Percentiles rank a stretch among this genome's conserved stretches.
These are phyloP conservation scores for Sebastes hubbsi DNA, from an alignment of 2,797 vertebrate genomes.

Conservation along the genomic window DNA sequence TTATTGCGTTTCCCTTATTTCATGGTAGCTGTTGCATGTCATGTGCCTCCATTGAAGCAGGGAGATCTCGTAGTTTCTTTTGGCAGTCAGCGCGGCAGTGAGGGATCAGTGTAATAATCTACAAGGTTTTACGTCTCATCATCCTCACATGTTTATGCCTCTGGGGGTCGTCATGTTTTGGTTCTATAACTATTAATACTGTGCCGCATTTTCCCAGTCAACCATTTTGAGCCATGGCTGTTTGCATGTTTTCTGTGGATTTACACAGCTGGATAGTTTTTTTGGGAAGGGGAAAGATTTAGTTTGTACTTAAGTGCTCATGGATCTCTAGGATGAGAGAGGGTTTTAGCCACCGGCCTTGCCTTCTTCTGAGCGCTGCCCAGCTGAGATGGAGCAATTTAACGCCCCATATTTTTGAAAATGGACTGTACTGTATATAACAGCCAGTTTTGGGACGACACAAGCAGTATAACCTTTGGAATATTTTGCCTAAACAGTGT, in stretches of 20 bases:
- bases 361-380: not conserved
- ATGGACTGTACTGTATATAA: not conserved
- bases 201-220: slow-evolving; percentile 28
- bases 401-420: slow-evolving; percentile 7
- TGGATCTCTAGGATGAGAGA: slow-evolving; percentile 36
- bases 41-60: not conserved
- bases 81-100: slow-evolving; percentile 1
- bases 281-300: slow-evolving; percentile 54
- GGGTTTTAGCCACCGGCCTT: slow-evolving; percentile 33
- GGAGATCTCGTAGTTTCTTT: slow-evolving; percentile 14
- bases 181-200: slow-evolving; percentile 31
- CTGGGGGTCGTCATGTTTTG: slow-evolving; percentile 23
- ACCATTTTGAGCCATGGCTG: slow-evolving; percentile 22
- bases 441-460: not conserved
- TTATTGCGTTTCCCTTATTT: not conserved
- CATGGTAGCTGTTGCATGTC: not conserved
- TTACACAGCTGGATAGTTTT: slow-evolving; percentile 64
- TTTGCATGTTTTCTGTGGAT: slow-evolving; percentile 64
- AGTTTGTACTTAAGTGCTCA: slow-evolving; percentile 46
- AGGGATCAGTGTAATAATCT: slow-evolving; percentile 58
- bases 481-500: not conserved
- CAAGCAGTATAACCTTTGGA: not conserved
- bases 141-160: slow-evolving; percentile 22
- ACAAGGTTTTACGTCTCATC: slow-evolving; percentile 38
- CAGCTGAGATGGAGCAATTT: slow-evolving; percentile 6